Evolutionary conservation across 2,113 vertebrate genomes (phyloP).

Genomic region (Siphamia tubifer): DNA sequence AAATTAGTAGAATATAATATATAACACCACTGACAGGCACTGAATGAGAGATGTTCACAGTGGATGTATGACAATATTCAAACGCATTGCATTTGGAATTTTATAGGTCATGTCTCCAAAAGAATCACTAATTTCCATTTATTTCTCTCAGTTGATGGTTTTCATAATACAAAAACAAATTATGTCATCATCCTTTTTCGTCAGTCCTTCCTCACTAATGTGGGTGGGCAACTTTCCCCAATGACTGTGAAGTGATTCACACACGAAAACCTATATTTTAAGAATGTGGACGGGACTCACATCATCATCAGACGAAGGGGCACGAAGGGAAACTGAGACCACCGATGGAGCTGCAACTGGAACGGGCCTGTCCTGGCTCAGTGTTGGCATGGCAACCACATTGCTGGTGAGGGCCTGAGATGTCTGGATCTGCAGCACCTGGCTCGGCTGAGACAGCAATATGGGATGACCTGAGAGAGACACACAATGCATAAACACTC

Average conservation of each 20-base stretch:
- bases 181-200: too few species aligned
- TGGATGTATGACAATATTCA: too few species aligned
- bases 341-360: constrained; percentile 57
- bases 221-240: not conserved
- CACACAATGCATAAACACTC: constrained; percentile 2
- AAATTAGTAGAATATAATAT: too few species aligned
- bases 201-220: too few species aligned
- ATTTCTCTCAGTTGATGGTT: too few species aligned
- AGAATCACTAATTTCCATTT: too few species aligned
- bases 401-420: constrained; percentile 76
- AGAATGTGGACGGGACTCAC: constrained; percentile 62
- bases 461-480: constrained; percentile 78
- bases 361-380: constrained; percentile 70
- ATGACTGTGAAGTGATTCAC: not conserved
- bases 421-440: constrained; percentile 85
- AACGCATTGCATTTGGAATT: too few species aligned
- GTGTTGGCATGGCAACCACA: constrained; percentile 74
- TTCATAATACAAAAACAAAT: too few species aligned
- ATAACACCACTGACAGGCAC: too few species aligned
- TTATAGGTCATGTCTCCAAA: too few species aligned
- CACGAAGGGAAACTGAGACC: constrained; percentile 50
- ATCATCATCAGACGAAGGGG: constrained; percentile 72
- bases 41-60: too few species aligned
- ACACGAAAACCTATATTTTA: not conserved
- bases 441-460: constrained; percentile 82